These are phyloP conservation scores for Campaea margaritaria DNA, from an alignment of 2,888 invertebrate genomes.

Conservation along the genomic window DNA sequence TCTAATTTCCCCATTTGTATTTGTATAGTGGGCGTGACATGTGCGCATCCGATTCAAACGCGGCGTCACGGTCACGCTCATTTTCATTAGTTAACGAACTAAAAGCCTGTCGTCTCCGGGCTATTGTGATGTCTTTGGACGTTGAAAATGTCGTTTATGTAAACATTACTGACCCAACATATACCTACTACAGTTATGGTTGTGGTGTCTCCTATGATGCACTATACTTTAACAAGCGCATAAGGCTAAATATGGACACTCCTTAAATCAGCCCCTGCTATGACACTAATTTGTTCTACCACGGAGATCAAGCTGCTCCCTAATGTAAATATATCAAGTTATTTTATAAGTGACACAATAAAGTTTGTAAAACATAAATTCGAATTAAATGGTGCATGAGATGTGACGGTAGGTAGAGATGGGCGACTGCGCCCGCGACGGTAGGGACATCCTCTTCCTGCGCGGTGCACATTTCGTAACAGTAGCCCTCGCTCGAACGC, in stretches of 20 bases:
- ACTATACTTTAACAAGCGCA: conserved; percentile 16
- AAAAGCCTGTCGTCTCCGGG: conserved; percentile 45
- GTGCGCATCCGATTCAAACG: conserved; percentile 47
- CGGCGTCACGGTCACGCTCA: conserved; percentile 66
- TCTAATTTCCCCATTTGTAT: conserved; percentile 41
- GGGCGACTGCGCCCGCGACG: conserved; percentile 42
- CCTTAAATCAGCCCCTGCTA: neutral
- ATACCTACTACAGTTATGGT: neutral
- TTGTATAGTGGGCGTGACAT: conserved; percentile 50
- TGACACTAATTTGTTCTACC: conserved; percentile 9
- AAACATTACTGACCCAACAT: conserved; percentile 20
- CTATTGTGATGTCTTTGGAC: conserved; percentile 46
- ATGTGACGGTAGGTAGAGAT: conserved; percentile 39
- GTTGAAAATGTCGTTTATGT: conserved; percentile 36
- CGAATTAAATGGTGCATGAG: conserved; percentile 50
- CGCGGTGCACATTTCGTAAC: conserved; percentile 74
- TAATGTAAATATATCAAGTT: conserved; percentile 22
- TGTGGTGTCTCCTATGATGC: neutral
- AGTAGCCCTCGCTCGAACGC: conserved; percentile 66
- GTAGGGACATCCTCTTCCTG: conserved; percentile 78
- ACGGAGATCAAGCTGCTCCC: conserved; percentile 5
- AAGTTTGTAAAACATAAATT: conserved; percentile 32
- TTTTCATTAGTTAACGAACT: conserved; percentile 72
- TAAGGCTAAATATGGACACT: conserved; percentile 3
- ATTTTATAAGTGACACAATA: conserved; percentile 23